Conservation (phyloP, 2,888 invertebrate genomes). For the Drosophila helvetica region DNA sequence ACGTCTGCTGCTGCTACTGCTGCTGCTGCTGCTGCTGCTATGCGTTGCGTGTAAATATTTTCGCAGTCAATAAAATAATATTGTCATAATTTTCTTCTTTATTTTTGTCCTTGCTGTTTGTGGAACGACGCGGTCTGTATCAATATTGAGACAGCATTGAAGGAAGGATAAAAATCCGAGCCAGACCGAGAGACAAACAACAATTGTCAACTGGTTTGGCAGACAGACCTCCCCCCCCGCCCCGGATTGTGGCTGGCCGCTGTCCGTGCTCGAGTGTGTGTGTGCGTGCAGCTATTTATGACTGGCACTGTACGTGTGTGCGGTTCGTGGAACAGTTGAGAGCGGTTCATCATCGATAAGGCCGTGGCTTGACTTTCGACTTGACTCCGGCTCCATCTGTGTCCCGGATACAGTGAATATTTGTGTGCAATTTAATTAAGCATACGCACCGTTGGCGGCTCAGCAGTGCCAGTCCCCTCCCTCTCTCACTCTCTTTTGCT, state of each 20-base stretch:
- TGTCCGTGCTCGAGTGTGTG: background rate
- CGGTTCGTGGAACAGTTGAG: constrained; percentile 57
- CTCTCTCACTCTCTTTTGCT: background rate
- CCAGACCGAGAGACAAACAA: constrained; percentile 52
- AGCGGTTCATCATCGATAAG: constrained; percentile 48
- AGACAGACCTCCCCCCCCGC: background rate
- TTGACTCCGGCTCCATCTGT: constrained; percentile 28
- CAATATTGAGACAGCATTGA: constrained; percentile 75
- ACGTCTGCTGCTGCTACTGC: constrained; percentile 42
- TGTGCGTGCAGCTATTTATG: constrained; percentile 54
- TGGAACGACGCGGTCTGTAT: constrained; percentile 46
- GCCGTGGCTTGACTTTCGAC: constrained; percentile 27
- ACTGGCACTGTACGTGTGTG: constrained; percentile 48
- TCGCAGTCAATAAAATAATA: constrained; percentile 80
- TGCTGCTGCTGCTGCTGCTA: constrained; percentile 14
- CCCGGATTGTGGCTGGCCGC: background rate
- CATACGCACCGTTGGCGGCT: constrained; percentile 41
- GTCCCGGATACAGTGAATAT: constrained; percentile 17
- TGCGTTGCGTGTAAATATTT: constrained; percentile 79
- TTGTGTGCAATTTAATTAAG: constrained; percentile 56
- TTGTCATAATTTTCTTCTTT: constrained; percentile 74
- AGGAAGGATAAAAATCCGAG: constrained; percentile 71
- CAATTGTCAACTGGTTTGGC: constrained; percentile 45
- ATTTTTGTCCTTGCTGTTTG: constrained; percentile 10
- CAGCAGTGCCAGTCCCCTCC: background rate